Conservation (phyloP, 2,113 vertebrate species). For the Melanostigma gelatinosum region DNA sequence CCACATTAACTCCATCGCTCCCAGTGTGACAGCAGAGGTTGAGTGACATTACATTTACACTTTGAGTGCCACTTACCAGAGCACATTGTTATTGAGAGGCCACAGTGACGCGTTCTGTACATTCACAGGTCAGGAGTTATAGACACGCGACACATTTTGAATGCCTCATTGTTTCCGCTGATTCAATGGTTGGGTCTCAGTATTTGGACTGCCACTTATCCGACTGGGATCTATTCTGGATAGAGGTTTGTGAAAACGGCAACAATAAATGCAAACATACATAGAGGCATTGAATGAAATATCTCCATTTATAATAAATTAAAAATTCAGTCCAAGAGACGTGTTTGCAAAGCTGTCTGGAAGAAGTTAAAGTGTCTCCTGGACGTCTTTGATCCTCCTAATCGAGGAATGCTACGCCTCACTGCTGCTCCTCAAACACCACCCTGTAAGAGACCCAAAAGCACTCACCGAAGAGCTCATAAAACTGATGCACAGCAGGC, state of each 20-base stretch:
- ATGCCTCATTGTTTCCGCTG: neutral
- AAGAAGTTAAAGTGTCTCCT: conserved; percentile 42
- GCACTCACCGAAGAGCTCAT: conserved; percentile 55
- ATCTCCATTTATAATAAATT: neutral
- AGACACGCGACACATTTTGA: neutral
- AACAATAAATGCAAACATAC: neutral
- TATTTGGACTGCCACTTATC: neutral
- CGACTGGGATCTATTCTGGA: neutral
- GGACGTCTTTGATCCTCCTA: conserved; percentile 69
- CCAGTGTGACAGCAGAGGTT: neutral
- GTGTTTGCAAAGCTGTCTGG: conserved; percentile 40
- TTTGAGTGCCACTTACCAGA: neutral
- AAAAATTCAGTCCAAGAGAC: neutral
- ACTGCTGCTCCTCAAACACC: conserved; percentile 60
- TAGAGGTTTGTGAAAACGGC: neutral
- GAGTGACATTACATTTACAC: conserved; percentile 10
- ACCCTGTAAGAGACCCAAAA: conserved; percentile 21
- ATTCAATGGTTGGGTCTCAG: neutral
- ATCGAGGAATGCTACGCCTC: conserved; percentile 48
- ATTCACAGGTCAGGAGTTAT: neutral
- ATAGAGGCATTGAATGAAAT: neutral
- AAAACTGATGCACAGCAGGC: conserved; percentile 35
- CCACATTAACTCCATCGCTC: neutral
- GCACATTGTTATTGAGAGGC: neutral
- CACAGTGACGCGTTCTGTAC: conserved; percentile 10